Percentiles rank a stretch among this genome's conserved stretches.
phyloP scores from a whole-genome alignment of 2,113 vertebrate species.

The Pongo abelii region DNA sequence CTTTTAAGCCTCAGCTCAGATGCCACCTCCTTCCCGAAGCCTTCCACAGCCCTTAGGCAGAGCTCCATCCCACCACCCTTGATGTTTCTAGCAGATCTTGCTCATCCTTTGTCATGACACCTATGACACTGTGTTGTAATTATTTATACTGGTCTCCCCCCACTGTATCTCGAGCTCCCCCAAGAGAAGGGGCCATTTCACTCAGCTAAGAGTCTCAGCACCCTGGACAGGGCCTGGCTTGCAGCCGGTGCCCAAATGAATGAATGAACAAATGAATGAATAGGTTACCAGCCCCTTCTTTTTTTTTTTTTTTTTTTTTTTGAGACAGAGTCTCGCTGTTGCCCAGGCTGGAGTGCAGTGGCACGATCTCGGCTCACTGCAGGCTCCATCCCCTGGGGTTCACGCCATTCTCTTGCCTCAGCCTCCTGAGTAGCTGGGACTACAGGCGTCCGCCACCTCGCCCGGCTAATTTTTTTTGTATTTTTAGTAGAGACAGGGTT shows the following conservation, averaged over 20 bases:
- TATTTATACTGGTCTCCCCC: too few relatives aligned
- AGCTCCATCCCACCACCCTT: neutral
- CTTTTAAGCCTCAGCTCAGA: neutral
- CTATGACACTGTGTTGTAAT: neutral
- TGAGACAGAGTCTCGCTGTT: too few relatives aligned
- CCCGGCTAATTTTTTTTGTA: too few relatives aligned
- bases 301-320: too few relatives aligned
- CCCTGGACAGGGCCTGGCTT: neutral
- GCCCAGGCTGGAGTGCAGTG: too few relatives aligned
- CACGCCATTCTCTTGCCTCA: too few relatives aligned
- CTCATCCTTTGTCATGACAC: neutral
- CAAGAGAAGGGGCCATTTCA: neutral
- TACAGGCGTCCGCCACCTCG: too few relatives aligned
- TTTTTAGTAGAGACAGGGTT: too few relatives aligned
- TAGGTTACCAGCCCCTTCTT: neutral
- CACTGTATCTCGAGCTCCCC: neutral
- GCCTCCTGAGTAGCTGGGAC: too few relatives aligned
- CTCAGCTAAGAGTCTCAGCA: neutral
- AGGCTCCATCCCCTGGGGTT: too few relatives aligned
- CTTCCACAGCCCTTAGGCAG: neutral
- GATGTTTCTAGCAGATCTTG: neutral
- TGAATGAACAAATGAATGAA: neutral
- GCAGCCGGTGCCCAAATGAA: neutral
- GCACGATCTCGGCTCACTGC: too few relatives aligned
- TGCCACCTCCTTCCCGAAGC: neutral